Evolutionary conservation across 1,140 invertebrate genomes (phyloP).

Genomic region (Acromyrmex heyeri): DNA sequence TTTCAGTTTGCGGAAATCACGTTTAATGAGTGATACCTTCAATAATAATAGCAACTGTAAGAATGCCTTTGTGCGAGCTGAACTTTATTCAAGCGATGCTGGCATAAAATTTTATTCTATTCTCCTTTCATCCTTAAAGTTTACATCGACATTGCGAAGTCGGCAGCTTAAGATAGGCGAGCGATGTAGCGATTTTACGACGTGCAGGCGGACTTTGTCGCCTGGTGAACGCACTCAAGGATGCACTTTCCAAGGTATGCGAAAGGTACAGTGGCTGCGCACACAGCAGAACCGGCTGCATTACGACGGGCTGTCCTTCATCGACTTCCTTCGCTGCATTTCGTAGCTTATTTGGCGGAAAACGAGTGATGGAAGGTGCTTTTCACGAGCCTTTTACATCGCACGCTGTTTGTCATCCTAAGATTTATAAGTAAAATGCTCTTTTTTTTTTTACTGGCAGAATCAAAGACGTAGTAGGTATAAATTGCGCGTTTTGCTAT

Average conservation of each 20-base stretch:
- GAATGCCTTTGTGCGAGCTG: neutral
- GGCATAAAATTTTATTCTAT: neutral
- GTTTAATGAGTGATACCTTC: neutral
- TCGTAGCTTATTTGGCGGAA: conserved; percentile 12
- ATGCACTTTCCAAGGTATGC: conserved; percentile 15
- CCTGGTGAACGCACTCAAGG: neutral
- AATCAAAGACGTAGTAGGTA: too few species aligned
- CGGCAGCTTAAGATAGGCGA: conserved; percentile 19
- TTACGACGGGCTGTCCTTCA: conserved; percentile 32
- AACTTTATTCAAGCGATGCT: neutral
- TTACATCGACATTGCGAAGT: neutral
- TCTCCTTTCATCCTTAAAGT: conserved; percentile 12
- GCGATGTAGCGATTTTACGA: conserved; percentile 31
- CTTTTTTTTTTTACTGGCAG: neutral
- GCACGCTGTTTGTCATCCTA: neutral
- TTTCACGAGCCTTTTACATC: neutral
- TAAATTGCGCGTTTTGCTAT: too few species aligned
- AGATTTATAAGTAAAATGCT: neutral
- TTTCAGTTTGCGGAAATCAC: neutral
- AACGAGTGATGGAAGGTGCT: neutral
- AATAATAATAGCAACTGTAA: neutral
- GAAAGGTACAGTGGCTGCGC: conserved; percentile 29
- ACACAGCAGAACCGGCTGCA: conserved; percentile 8
- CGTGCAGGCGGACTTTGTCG: conserved; percentile 7
- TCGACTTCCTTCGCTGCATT: conserved; percentile 17